Conservation (phyloP, 1,140 invertebrate species). For the Drosophila ercepeae region DNA sequence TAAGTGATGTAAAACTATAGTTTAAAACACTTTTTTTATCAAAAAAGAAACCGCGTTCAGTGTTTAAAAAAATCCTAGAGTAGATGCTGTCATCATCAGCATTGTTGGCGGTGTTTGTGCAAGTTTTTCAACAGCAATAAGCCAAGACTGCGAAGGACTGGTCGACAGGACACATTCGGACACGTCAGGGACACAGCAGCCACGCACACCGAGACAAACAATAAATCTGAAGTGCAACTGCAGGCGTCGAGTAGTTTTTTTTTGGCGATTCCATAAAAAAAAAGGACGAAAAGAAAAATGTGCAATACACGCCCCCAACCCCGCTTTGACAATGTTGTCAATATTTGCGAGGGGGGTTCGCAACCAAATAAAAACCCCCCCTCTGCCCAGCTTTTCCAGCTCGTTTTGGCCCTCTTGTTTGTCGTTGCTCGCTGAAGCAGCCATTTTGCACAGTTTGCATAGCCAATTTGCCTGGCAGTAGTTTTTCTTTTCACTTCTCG, state of each 20-base stretch:
- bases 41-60: no score
- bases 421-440: constrained; percentile 66
- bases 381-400: no score
- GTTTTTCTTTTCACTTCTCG: constrained; percentile 38
- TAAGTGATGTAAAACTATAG: no score
- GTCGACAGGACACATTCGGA: constrained; percentile 33
- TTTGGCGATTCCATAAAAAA: constrained; percentile 19
- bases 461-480: constrained; percentile 71
- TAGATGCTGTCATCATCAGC: constrained; percentile 67
- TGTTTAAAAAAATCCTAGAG: constrained; percentile 11
- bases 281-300: constrained; percentile 22
- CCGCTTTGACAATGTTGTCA: constrained; percentile 63
- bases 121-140: constrained; percentile 64
- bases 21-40: no score
- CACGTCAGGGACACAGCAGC: constrained; percentile 44
- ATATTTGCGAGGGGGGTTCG: constrained; percentile 26
- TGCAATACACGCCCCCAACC: background rate
- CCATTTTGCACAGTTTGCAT: constrained; percentile 73
- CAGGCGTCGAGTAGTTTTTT: constrained; percentile 33
- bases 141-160: constrained; percentile 45
- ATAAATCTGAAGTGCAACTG: constrained; percentile 77
- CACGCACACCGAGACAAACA: constrained; percentile 68
- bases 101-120: constrained; percentile 51
- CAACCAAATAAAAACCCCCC: background rate
- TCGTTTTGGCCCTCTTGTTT: constrained; percentile 50